Conservation (phyloP, 1,140 invertebrate genomes). For the Oedothorax gibbosus region DNA sequence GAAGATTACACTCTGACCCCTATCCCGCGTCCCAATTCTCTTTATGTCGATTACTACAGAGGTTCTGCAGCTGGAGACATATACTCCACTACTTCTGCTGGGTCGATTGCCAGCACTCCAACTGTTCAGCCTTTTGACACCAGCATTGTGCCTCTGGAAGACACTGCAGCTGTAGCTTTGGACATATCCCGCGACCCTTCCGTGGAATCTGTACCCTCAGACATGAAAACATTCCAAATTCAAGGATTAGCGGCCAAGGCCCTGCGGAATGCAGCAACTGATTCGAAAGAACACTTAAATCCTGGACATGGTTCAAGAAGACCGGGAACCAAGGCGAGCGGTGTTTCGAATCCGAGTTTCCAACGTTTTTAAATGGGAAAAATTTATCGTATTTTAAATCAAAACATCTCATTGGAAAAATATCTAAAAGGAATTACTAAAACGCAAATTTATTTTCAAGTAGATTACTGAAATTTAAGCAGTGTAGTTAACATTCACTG, state of each 20-base stretch:
- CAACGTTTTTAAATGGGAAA: slow-evolving; percentile 38
- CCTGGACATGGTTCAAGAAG: slow-evolving; percentile 4
- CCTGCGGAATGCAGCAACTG: slow-evolving; percentile 34
- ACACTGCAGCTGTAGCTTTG: slow-evolving; percentile 36
- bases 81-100: slow-evolving; percentile 55
- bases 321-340: slow-evolving; percentile 13
- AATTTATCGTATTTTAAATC: neutral
- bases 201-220: slow-evolving; percentile 47
- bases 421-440: too few species aligned
- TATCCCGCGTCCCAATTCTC: slow-evolving; percentile 60
- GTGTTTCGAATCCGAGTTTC: slow-evolving; percentile 50
- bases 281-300: slow-evolving; percentile 52
- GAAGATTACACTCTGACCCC: slow-evolving; percentile 62
- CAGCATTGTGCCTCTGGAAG: slow-evolving; percentile 62
- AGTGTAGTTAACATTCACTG: too few species aligned
- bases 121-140: slow-evolving; percentile 62
- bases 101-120: slow-evolving; percentile 35
- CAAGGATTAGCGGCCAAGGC: slow-evolving; percentile 31
- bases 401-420: neutral
- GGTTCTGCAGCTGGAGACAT: slow-evolving; percentile 37
- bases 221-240: slow-evolving; percentile 48
- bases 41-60: slow-evolving; percentile 61
- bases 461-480: too few species aligned
- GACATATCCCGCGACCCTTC: slow-evolving; percentile 43
- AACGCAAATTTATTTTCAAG: too few species aligned